A percentile compares a stretch with the other conserved stretches of the same genome.
Evolutionary conservation across 2,797 vertebrate species (phyloP).

Genomic region (Coregonus ussuriensis): DNA sequence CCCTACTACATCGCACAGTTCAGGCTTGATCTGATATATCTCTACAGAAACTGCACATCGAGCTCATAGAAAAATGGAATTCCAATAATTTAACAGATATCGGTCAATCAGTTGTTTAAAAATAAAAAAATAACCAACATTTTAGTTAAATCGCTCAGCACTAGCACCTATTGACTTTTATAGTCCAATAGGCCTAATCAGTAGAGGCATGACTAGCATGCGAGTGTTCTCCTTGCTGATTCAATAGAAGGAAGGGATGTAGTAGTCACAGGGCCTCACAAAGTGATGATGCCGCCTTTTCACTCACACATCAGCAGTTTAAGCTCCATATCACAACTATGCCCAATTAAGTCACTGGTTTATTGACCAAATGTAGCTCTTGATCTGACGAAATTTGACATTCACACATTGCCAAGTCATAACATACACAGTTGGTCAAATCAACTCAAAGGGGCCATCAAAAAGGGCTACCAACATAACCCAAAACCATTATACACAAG

Average conservation of each 20-base stretch:
- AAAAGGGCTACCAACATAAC: background rate
- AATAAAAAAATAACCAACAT: no score
- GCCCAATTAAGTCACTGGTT: no score
- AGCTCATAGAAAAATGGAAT: no score
- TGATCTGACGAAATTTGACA: no score
- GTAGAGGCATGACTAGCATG: conserved; percentile 57
- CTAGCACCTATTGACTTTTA: conserved; percentile 30
- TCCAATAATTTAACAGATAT: background rate
- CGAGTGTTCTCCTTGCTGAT: conserved; percentile 40
- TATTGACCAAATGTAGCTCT: no score
- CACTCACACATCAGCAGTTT: no score
- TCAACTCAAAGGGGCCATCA: background rate
- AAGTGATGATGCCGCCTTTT: conserved; percentile 33
- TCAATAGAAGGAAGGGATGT: conserved; percentile 26
- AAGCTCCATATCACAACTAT: background rate
- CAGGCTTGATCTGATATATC: no score
- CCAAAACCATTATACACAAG: background rate
- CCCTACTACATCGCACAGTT: no score
- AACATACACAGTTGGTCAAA: background rate
- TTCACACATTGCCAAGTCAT: background rate
- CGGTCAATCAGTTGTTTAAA: conserved; percentile 29
- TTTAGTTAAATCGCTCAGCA: no score
- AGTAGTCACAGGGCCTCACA: background rate
- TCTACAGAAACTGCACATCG: no score
- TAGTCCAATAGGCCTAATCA: conserved; percentile 6